Evolutionary conservation across 35 echinoderm and acorn worm species (phyloP).

Genomic region (Nesometra sesokonis): DNA sequence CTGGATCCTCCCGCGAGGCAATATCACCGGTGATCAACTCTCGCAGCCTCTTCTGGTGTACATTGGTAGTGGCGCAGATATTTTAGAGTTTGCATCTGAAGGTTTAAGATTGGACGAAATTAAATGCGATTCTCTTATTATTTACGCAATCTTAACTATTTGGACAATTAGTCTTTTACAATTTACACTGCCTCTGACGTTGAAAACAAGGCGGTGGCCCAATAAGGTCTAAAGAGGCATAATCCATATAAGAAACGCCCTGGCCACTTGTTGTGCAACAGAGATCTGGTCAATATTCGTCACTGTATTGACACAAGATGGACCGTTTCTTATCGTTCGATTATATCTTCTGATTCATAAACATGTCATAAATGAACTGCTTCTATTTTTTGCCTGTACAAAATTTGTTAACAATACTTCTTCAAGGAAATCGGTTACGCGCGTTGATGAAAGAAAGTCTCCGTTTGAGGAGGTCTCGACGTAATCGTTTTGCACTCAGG

Average conservation of each 20-base stretch:
- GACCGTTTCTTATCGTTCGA: neutral
- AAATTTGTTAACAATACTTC: neutral
- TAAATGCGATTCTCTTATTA: neutral
- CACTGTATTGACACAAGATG: neutral
- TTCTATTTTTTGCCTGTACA: neutral
- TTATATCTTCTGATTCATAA: neutral
- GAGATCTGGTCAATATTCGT: neutral
- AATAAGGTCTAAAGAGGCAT: too few relatives aligned
- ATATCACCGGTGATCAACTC: conserved; percentile 12
- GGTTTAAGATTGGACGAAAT: neutral
- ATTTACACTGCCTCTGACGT: neutral
- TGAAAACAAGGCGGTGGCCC: neutral
- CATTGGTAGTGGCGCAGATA: neutral
- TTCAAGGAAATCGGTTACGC: neutral
- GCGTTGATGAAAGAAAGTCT: neutral
- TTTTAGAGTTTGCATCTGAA: conserved; percentile 1
- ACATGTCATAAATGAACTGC: neutral
- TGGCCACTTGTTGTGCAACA: neutral
- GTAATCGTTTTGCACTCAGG: neutral
- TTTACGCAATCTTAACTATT: neutral
- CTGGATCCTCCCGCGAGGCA: conserved; percentile 1
- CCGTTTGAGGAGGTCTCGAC: neutral
- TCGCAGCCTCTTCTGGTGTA: conserved; percentile 7
- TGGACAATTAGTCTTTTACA: conserved; percentile 1
- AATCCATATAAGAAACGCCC: neutral